Evolutionary conservation across 2,888 invertebrate genomes (phyloP).

Genomic region (Lithophane socia): DNA sequence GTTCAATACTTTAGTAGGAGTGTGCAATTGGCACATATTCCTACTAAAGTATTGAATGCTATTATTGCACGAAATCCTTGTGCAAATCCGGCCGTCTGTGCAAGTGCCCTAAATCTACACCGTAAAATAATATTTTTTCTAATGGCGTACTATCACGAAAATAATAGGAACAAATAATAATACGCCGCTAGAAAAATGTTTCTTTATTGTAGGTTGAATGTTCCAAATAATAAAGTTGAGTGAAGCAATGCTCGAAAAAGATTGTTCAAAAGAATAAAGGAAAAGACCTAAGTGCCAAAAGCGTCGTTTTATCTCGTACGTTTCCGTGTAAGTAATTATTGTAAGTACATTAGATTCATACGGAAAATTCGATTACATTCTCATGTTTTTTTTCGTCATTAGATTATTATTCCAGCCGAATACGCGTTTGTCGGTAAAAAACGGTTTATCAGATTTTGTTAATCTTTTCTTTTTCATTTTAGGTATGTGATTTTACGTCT

Average conservation of each 20-base stretch:
- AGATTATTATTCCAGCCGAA: constrained; percentile 44
- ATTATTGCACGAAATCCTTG: constrained; percentile 3
- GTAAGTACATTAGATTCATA: constrained; percentile 68
- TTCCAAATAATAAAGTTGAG: constrained; percentile 51
- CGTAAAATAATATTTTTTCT: constrained; percentile 23
- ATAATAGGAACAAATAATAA: constrained; percentile 32
- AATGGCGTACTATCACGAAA: constrained; percentile 23
- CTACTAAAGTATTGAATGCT: neutral
- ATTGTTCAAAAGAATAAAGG: constrained; percentile 59
- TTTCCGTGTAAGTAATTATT: constrained; percentile 66
- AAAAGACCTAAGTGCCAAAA: constrained; percentile 87
- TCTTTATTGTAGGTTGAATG: constrained; percentile 40
- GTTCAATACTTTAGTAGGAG: neutral
- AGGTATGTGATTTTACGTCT: constrained; percentile 16
- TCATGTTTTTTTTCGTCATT: constrained; percentile 37
- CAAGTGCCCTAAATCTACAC: constrained; percentile 37
- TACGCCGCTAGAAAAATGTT: constrained; percentile 31
- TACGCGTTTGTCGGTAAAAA: constrained; percentile 20
- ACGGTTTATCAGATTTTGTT: neutral
- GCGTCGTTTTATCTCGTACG: constrained; percentile 74
- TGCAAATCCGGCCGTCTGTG: constrained; percentile 16
- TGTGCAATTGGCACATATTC: neutral
- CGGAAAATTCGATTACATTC: constrained; percentile 46
- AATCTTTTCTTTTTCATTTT: neutral
- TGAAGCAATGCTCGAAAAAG: constrained; percentile 60